Evolutionary conservation across 2,797 vertebrate genomes (phyloP), one percentile per base, ranked within the genome.

Genomic region (Gallinago nigripennis): DNA sequence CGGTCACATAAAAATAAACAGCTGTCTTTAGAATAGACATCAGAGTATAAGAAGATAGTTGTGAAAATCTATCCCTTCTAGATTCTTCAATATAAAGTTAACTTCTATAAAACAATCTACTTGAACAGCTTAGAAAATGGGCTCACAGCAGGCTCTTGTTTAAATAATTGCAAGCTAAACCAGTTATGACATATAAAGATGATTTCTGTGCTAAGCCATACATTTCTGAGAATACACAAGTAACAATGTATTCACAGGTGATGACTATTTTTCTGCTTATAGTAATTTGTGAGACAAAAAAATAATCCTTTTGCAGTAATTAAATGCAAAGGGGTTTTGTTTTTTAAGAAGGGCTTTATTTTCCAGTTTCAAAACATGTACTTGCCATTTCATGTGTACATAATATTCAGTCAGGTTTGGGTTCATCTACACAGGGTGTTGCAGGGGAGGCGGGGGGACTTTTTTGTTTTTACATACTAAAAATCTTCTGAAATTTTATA

Each of bases 371-470:
- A 54, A 35, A 69, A 51, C 8, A 21, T 58, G 1, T 63, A 23
- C 13, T 80, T 57, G 16, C 35, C 77, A 16, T 69, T 80, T 65
- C 8, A 14, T 39, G 16, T 54, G 5, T 16, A 17, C 0, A 0
- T 75, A 53, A 9, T 21, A 54, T 10, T 37, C 61, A 63, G 43
- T 9, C 8, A 66, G 31, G 28, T 57, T 69, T 61, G 41, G 4
- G n/a, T 56, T 75, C 5, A 4, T 33, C 81, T 60, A 21, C 30
- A 30, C 16, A 24, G 19, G 12, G 13, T 82, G 9, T 54, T 82
- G 37, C 13, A 21, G 33, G 8, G 15, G 17, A 35, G 10, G 4
- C 6, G 6, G 17, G 31, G 6, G 3, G 3, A 11, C 1, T 3
- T 13, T 54, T 51, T 71, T 31, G 11, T 8, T 82, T 80, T 46